A percentile compares a stretch with the other conserved stretches of the same genome.
Evolutionary conservation across 2,797 vertebrate species (phyloP).

Genomic region (Urocyon cinereoargenteus): DNA sequence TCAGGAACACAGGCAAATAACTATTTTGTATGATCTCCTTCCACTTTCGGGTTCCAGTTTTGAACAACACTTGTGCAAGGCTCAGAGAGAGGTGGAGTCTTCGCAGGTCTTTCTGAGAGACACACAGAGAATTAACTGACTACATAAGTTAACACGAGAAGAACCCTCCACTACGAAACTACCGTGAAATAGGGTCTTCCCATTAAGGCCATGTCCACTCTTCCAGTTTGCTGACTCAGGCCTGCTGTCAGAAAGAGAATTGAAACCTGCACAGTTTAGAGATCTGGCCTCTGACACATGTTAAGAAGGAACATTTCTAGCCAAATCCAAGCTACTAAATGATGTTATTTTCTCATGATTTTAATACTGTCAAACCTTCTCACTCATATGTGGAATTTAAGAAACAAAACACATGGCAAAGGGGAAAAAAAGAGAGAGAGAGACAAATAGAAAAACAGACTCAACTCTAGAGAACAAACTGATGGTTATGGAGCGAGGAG

Average conservation of each 20-base stretch:
- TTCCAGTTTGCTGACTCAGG: not conserved
- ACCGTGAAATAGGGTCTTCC: not conserved
- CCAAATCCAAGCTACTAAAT: not conserved
- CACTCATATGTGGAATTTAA: not conserved
- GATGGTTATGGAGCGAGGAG: not conserved
- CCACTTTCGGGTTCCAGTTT: not conserved
- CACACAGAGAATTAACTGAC: not conserved
- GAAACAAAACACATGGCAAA: not conserved
- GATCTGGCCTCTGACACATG: not conserved
- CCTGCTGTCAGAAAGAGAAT: conserved; percentile 1
- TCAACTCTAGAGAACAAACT: not conserved
- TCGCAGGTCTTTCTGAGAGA: not conserved
- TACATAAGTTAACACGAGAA: not conserved
- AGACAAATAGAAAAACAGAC: not conserved
- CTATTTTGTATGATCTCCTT: not conserved
- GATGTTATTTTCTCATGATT: not conserved
- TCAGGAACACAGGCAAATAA: not conserved
- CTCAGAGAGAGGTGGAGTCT: not conserved
- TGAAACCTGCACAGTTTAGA: not conserved
- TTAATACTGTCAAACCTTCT: not conserved
- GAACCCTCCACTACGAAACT: not conserved
- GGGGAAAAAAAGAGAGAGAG: not conserved
- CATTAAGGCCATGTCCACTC: not conserved
- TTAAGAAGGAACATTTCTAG: not conserved
- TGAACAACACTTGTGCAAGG: not conserved